Percentiles rank a stretch among this genome's conserved stretches.
Conservation (phyloP, 2,113 vertebrate species). For the Gyps fulvus region DNA sequence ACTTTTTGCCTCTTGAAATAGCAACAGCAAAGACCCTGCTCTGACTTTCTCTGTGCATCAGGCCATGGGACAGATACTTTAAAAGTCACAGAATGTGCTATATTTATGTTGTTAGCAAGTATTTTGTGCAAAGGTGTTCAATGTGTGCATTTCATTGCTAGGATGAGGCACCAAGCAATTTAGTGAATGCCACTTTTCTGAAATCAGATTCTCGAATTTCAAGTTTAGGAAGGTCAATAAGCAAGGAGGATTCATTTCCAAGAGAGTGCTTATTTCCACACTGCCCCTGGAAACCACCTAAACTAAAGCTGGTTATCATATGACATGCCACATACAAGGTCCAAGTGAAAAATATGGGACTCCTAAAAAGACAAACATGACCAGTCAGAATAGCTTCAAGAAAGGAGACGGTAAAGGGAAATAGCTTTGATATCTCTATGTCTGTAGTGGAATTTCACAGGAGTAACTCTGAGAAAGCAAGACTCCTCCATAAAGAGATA, state of each 20-base stretch:
- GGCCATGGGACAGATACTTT: not conserved
- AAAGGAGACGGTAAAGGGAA: not conserved
- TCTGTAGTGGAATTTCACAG: not conserved
- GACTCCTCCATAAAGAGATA: not conserved
- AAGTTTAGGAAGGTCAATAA: not conserved
- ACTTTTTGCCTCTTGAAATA: not conserved
- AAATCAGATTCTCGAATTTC: not conserved
- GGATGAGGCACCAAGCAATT: not conserved
- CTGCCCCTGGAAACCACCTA: not conserved
- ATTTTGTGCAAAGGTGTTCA: not conserved
- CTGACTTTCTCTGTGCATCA: not conserved
- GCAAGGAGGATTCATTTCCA: not conserved
- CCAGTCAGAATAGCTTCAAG: not conserved
- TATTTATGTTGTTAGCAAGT: not conserved
- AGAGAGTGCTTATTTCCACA: not conserved
- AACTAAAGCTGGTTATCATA: not conserved
- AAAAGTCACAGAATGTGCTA: not conserved
- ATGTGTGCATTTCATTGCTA: not conserved
- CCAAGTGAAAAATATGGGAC: not conserved
- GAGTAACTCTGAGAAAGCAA: not conserved
- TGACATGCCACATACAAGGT: not conserved
- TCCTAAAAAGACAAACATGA: not conserved
- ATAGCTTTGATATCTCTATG: not conserved
- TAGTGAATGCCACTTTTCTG: not conserved
- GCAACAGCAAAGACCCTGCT: not conserved